A percentile compares a stretch with the other conserved stretches of the same genome.
These are phyloP conservation scores for Brachypodius melanocephalos DNA, from an alignment of 2,113 vertebrate genomes.

Conservation along the genomic window DNA sequence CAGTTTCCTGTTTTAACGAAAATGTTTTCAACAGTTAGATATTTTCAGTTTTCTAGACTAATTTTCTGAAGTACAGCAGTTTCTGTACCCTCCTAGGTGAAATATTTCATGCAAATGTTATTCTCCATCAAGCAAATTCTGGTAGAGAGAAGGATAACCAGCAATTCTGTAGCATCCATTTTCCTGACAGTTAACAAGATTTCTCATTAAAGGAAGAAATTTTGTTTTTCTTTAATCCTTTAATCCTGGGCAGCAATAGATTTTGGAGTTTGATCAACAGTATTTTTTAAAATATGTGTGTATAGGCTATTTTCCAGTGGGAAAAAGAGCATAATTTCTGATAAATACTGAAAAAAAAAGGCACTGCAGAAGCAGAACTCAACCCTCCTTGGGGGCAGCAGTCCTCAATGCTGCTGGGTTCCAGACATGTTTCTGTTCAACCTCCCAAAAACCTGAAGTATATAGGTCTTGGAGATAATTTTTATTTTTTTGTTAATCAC, in stretches of 20 bases:
- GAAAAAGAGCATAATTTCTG: background rate
- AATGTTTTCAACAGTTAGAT: background rate
- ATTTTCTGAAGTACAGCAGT: background rate
- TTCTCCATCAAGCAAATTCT: background rate
- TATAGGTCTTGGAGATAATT: background rate
- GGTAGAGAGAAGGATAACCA: background rate
- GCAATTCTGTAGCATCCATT: background rate
- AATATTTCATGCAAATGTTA: background rate
- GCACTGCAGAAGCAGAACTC: background rate
- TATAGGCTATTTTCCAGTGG: background rate
- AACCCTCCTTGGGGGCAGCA: accelerated
- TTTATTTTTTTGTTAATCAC: background rate
- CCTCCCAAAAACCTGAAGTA: background rate
- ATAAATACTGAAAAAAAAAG: background rate
- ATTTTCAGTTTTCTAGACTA: background rate
- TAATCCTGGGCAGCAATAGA: background rate
- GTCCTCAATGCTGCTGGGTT: background rate
- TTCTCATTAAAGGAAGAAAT: background rate
- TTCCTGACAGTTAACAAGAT: background rate
- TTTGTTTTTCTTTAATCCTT: background rate
- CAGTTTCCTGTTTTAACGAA: background rate
- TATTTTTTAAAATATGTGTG: background rate
- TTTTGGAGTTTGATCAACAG: background rate
- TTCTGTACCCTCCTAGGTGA: background rate
- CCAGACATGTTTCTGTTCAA: background rate